Evolutionary conservation across 2,113 vertebrate species (phyloP).

Genomic region (Nycticorax nycticorax): DNA sequence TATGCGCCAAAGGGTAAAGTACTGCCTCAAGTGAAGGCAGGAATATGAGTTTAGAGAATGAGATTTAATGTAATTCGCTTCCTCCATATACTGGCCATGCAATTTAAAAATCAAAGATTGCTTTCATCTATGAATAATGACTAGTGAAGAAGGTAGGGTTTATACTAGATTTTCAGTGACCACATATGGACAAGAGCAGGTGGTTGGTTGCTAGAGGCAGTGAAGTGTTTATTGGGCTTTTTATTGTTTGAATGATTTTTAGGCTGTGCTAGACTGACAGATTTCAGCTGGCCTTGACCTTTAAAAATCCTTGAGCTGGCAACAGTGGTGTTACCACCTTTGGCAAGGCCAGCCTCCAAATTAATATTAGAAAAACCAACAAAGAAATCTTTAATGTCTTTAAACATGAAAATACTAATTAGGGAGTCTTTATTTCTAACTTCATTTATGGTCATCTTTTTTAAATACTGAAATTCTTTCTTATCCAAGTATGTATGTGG

Average conservation of each 20-base stretch:
- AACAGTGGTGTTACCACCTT: not conserved
- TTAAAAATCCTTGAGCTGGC: not conserved
- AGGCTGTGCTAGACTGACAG: not conserved
- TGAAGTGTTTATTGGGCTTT: not conserved
- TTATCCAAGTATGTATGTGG: not conserved
- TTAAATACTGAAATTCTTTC: not conserved
- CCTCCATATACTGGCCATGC: not conserved
- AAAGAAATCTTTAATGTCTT: not conserved
- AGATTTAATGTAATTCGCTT: not conserved
- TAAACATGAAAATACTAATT: not conserved
- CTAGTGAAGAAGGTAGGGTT: not conserved
- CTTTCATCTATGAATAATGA: not conserved
- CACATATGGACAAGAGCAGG: not conserved
- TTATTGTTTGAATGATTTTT: not conserved
- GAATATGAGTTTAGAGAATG: not conserved
- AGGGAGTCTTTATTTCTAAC: not conserved
- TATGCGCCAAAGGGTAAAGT: not conserved
- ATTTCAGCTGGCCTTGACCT: constrained; percentile 3
- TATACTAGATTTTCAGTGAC: not conserved
- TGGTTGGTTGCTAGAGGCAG: constrained; percentile 33
- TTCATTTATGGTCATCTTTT: not conserved
- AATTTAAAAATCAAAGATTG: not conserved
- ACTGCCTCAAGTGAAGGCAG: not conserved
- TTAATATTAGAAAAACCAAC: not conserved
- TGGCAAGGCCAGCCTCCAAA: not conserved